Percentiles rank a stretch among this genome's conserved stretches.
Conservation (phyloP, 2,888 invertebrate species). For the Caenorhabditis sulstoni region DNA sequence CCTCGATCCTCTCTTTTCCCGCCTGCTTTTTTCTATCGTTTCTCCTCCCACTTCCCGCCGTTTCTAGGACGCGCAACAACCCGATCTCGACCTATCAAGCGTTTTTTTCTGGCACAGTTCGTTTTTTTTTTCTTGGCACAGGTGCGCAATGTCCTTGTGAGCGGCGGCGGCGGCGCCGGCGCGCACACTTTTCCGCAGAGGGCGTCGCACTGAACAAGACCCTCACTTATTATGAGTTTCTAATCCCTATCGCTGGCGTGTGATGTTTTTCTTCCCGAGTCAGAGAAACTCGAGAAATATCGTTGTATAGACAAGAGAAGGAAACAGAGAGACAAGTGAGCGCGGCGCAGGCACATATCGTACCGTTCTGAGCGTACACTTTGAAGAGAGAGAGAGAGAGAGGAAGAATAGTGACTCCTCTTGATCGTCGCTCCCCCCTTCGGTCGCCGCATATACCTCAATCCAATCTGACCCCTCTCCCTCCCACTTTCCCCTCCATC, state of each 20-base stretch:
- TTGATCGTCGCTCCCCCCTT: conserved; percentile 16
- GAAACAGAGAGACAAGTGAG: neutral
- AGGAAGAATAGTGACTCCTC: conserved; percentile 9
- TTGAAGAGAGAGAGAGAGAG: neutral
- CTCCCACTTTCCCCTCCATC: neutral
- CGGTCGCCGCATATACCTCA: conserved; percentile 29
- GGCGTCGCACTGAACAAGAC: conserved; percentile 11
- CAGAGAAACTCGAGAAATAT: conserved; percentile 7
- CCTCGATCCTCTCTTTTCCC: no score
- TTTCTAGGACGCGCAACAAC: conserved; percentile 35
- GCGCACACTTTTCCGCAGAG: neutral
- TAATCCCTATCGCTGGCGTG: conserved; percentile 16
- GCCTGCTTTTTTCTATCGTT: no score
- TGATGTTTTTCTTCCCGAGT: conserved; percentile 2
- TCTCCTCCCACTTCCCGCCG: conserved; percentile 13
- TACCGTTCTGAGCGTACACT: conserved; percentile 18
- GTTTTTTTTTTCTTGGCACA: neutral
- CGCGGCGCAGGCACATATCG: conserved; percentile 38
- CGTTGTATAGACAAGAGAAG: conserved; percentile 10
- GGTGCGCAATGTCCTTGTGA: conserved; percentile 2
- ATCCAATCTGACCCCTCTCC: conserved; percentile 25
- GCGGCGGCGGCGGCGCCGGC: neutral
- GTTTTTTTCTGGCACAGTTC: neutral
- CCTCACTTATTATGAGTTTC: conserved; percentile 41
- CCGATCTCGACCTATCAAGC: conserved; percentile 8